Percentiles rank a stretch among this genome's conserved stretches.
These are phyloP conservation scores for Eonycteris spelaea DNA, from an alignment of 2,113 vertebrate genomes.

Conservation along the genomic window DNA sequence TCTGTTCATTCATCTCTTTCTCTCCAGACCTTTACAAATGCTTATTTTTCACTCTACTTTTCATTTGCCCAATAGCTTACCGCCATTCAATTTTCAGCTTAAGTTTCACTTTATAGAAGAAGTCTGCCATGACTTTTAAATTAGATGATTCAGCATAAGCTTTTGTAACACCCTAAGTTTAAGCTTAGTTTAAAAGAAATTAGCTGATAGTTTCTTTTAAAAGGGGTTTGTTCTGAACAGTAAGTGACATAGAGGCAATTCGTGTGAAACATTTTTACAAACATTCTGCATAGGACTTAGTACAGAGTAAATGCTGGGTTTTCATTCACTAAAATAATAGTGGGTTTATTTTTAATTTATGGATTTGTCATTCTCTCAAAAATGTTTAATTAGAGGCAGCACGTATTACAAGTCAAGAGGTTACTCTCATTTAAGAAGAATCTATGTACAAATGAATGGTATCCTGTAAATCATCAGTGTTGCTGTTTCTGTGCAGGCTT, in stretches of 20 bases:
- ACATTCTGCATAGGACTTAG: neutral
- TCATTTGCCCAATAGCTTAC: neutral
- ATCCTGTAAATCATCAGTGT: neutral
- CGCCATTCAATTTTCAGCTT: neutral
- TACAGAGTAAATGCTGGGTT: neutral
- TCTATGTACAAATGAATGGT: neutral
- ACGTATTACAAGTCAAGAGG: neutral
- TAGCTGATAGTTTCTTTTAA: neutral
- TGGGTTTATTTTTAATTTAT: slow-evolving; percentile 7
- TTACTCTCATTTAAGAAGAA: neutral
- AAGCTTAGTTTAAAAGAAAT: neutral
- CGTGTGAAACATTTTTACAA: neutral
- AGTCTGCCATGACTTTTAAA: neutral
- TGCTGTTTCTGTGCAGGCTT: neutral
- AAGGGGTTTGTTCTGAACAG: neutral
- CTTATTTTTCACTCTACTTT: neutral
- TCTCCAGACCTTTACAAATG: neutral
- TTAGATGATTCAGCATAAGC: neutral
- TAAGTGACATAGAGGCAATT: neutral
- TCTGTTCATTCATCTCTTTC: neutral
- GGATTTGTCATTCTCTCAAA: neutral
- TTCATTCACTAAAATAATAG: neutral
- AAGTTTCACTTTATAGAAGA: neutral
- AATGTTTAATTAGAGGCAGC: neutral
- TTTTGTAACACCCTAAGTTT: neutral